Conservation (phyloP, 2,888 invertebrate genomes). For the Iselma pallidipennis region DNA sequence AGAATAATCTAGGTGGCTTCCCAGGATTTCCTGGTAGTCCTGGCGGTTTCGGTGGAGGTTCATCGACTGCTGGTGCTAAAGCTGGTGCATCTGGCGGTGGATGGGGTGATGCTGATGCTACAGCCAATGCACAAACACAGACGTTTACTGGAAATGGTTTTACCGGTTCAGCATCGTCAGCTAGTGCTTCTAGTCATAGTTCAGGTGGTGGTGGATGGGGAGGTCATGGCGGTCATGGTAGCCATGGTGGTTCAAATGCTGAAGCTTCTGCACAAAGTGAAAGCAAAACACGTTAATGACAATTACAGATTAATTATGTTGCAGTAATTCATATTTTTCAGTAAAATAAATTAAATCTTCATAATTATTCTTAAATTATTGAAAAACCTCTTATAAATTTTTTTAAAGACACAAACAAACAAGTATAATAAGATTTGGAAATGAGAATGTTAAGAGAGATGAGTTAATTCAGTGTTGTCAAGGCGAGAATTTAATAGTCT, state of each 20-base stretch:
- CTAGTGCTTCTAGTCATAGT: slow-evolving; percentile 27
- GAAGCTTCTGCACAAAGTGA: slow-evolving; percentile 22
- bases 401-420: background rate
- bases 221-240: slow-evolving; percentile 12
- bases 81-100: slow-evolving; percentile 18
- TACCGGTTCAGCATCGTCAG: slow-evolving; percentile 32
- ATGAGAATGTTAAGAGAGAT: background rate
- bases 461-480: background rate
- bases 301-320: background rate
- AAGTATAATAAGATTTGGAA: background rate
- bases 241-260: slow-evolving; percentile 17
- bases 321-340: background rate
- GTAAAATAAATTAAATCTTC: background rate
- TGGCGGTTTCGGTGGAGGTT: slow-evolving; percentile 6
- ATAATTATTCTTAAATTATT: background rate
- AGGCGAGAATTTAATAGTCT: background rate
- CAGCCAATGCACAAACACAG: slow-evolving; percentile 32
- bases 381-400: background rate
- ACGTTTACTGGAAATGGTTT: slow-evolving; percentile 34
- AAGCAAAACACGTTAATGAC: slow-evolving; percentile 7
- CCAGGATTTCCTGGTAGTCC: slow-evolving; percentile 1
- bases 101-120: slow-evolving; percentile 14
- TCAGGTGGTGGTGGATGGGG: slow-evolving; percentile 2
- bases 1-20: slow-evolving; percentile 2
- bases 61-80: slow-evolving; percentile 14